Evolutionary conservation across 1,140 invertebrate species (phyloP), one percentile per base, ranked within the genome.

Genomic region (Andricus grossulariae): DNA sequence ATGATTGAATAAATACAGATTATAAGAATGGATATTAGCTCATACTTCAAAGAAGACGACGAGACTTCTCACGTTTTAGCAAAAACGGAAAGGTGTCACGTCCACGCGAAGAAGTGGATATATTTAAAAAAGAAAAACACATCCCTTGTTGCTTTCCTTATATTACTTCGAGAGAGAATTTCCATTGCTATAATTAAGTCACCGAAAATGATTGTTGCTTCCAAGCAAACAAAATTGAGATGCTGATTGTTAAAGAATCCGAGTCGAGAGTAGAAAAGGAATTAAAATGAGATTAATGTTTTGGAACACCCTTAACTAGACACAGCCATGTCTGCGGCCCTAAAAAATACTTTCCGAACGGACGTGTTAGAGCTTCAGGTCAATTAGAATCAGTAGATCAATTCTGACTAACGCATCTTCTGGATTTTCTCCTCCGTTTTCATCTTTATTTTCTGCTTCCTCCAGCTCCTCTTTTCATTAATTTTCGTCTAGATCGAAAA

Each of bases 321-420:
- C 60, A 66, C 60, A 66, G 60, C 60, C 60, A 66, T 66, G 60
- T 66, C 60, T 66, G 60, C 60, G 60, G 39, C 60, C 60, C 60
- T 66, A 66, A 32, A 66, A 32, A 66, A 66, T 66, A 66, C 60
- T 66, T 66, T 39, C 32, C 60, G 45, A 39, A 66, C 32, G 60
- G 60, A 66, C 60, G 32, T 66, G 60, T 66, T 66, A 21, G 60
- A 66, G 60, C 21, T 66, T 39, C 60, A n/a, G 25, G 60, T 66
- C 45, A 66, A 66, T 45, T 66, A 39, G 60, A 66, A 45, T 66
- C 60, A 32, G 32, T 66, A 66, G 32, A 66, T 66, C 25, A n/a
- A 66, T 66, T 66, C 60, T 16, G 32, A n/a, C 25, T 66, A 39
- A 39, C 32, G 60, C 32, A 66, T 66, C 32, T 39, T 13, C 60